Evolutionary conservation across 1,140 invertebrate species (phyloP), one percentile per base, ranked within the genome.

Genomic region (Aphidius gifuensis): DNA sequence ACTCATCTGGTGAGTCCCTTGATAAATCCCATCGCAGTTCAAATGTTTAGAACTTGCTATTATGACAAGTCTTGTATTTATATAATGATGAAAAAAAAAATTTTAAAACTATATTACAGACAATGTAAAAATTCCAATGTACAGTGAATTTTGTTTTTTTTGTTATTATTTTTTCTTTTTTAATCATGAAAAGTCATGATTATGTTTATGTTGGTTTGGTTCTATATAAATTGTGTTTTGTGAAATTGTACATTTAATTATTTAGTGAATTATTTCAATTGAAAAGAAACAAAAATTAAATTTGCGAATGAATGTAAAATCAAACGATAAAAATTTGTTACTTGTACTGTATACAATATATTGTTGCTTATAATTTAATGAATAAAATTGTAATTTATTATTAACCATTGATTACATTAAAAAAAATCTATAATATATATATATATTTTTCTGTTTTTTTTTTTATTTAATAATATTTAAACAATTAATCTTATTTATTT

Each of bases 1-100:
- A 80, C 73, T 81, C 79, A 66, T 81, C 78, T 6, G 74, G 76
- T 61, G 79, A 81, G 60, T 81, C 79, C 45, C 59, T 81, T 68
- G 78, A 81, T 50, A 79, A 80, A 58, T 66, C 69, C 46, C 74
- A 79, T 71, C 75, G 78, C 68, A 73, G 70, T 66, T 74, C 72
- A 65, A 80, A 81, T 71, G 73, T 74, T 54, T 81, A 75, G 70
- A 32, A 32, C 16, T 16, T 16, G 16, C 16, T 16, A 16, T 16
- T 16, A 16, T 16, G 16, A 16, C 16, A 16, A 16, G 59, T 67
- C 64, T 71, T 66, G 59, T 72, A 66, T 72, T 74, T 69, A 62
- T 64, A 53, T 66, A 54, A 58, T 56, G 3, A 44, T 1, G 1
- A 7, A 44, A 55, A 8, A 55, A 53, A 55, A 9, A 53, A 51